These are phyloP conservation scores for Macropis europaea DNA, from an alignment of 2,888 invertebrate genomes.

Conservation along the genomic window DNA sequence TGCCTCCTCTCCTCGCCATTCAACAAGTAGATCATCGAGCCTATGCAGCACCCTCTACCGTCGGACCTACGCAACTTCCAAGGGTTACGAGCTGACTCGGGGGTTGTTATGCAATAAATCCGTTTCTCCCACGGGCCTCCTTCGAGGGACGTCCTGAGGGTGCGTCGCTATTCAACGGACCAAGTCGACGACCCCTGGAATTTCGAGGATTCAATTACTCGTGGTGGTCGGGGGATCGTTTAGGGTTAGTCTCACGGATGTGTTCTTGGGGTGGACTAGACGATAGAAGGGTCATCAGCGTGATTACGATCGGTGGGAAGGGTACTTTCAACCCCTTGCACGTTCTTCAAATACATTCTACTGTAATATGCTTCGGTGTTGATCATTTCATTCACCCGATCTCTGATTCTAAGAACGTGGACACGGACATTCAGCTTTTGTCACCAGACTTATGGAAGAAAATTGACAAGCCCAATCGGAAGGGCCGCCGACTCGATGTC, in stretches of 20 bases:
- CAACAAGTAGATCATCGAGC: constrained; percentile 71
- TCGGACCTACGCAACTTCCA: constrained; percentile 70
- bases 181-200: constrained; percentile 53
- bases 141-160: constrained; percentile 49
- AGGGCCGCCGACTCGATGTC: too few species aligned
- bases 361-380: too few species aligned
- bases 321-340: too few species aligned
- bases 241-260: not conserved
- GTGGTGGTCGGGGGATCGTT: not conserved
- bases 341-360: too few species aligned
- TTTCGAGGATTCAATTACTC: constrained; percentile 55
- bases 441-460: too few species aligned
- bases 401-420: too few species aligned
- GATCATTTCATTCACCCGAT: too few species aligned
- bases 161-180: constrained; percentile 9
- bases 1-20: constrained; percentile 65
- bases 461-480: too few species aligned
- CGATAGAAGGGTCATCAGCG: not conserved
- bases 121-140: constrained; percentile 55
- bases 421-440: too few species aligned
- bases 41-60: constrained; percentile 69
- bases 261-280: not conserved
- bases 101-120: constrained; percentile 70
- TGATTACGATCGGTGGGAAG: too few species aligned
- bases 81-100: constrained; percentile 67